phyloP scores from a whole-genome alignment of 2,888 invertebrate genomes.

The Aromia moschata region DNA sequence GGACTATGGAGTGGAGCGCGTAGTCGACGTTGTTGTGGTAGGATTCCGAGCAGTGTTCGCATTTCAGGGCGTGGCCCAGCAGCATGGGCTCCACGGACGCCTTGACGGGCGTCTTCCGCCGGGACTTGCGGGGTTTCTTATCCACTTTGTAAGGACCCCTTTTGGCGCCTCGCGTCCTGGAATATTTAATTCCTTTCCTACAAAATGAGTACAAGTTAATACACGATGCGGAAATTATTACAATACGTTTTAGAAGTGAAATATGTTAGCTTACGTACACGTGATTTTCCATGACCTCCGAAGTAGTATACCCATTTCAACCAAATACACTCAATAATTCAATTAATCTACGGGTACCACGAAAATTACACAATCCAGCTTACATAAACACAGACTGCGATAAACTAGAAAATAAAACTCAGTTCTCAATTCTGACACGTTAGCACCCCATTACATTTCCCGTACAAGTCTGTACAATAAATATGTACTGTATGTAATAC shows the following conservation, averaged over 20 bases:
- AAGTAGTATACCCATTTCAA: too few relatives aligned
- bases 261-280: conserved; percentile 3
- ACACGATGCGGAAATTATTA: not conserved
- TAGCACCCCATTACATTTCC: too few relatives aligned
- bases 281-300: not conserved
- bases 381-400: too few relatives aligned
- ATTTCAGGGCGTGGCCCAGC: conserved; percentile 54
- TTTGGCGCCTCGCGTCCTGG: conserved; percentile 3
- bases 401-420: too few relatives aligned
- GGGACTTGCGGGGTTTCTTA: conserved; percentile 24
- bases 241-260: not conserved
- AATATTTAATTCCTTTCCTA: conserved; percentile 15
- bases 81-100: conserved; percentile 28
- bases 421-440: too few relatives aligned
- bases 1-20: conserved; percentile 52
- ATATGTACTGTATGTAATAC: too few relatives aligned
- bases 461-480: too few relatives aligned
- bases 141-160: conserved; percentile 16
- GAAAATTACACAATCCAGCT: too few relatives aligned
- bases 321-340: too few relatives aligned
- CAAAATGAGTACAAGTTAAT: conserved; percentile 17
- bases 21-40: conserved; percentile 52
- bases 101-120: conserved; percentile 23
- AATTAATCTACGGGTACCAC: too few relatives aligned
- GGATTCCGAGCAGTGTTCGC: conserved; percentile 50